Conservation (phyloP, 1,140 invertebrate genomes). For the Linepithema humile region DNA sequence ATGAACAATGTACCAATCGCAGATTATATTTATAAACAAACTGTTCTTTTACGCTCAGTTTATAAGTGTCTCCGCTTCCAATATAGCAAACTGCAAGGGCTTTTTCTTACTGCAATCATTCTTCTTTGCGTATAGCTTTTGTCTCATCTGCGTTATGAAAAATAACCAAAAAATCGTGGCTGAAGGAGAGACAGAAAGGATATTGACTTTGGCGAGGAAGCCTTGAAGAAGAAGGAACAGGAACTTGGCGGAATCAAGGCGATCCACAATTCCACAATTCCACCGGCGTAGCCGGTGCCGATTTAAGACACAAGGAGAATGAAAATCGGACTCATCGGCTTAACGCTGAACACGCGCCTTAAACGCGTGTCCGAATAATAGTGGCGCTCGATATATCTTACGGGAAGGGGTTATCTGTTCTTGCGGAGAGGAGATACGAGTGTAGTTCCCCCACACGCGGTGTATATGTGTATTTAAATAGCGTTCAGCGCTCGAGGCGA, state of each 20-base stretch:
- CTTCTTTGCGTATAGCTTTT: slow-evolving; percentile 1
- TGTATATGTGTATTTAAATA: slow-evolving; percentile 69
- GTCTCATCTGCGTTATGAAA: slow-evolving; percentile 16
- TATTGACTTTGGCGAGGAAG: slow-evolving; percentile 67
- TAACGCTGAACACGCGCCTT: slow-evolving; percentile 2
- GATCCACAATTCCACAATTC: slow-evolving; percentile 61
- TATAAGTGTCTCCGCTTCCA: too few species aligned
- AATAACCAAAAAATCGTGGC: slow-evolving; percentile 36
- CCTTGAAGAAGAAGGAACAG: slow-evolving; percentile 69
- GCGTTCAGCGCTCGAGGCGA: slow-evolving; percentile 69
- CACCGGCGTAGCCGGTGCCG: slow-evolving; percentile 9
- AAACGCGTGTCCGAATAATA: neutral
- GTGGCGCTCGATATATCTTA: slow-evolving; percentile 17
- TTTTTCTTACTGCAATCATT: neutral
- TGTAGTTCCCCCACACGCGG: neutral
- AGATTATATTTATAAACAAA: too few species aligned
- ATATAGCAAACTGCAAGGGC: too few species aligned
- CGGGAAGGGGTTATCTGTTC: neutral
- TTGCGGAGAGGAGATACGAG: neutral
- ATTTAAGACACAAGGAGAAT: neutral
- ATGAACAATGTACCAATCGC: too few species aligned
- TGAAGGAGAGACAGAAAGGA: slow-evolving; percentile 4
- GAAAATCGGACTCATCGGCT: neutral
- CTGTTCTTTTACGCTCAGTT: too few species aligned
- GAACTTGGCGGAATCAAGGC: slow-evolving; percentile 72